Conservation (phyloP, 2,888 invertebrate species). For the Apocheima hispidaria region DNA sequence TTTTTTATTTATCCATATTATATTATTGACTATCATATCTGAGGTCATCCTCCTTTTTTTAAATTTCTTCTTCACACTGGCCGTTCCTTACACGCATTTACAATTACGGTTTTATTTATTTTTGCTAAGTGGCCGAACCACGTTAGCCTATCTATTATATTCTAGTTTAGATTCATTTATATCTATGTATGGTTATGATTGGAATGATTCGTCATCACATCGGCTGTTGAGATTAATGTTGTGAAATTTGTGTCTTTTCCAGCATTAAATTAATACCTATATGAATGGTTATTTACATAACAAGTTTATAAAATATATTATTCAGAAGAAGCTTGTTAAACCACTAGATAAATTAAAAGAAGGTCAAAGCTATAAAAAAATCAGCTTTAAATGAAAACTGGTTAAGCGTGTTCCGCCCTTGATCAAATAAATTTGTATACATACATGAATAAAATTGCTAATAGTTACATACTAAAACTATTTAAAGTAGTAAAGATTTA, state of each 20-base stretch:
- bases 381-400: conserved; percentile 18
- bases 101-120: no score
- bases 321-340: conserved; percentile 16
- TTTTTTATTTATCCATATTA: no score
- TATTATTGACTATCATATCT: no score
- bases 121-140: no score
- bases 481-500: conserved; percentile 3
- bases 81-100: no score
- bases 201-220: background rate
- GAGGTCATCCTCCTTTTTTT: no score
- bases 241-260: background rate
- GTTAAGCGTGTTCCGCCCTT: conserved; percentile 22
- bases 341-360: conserved; percentile 23
- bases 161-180: background rate
- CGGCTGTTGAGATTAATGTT: no score
- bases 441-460: conserved; percentile 12
- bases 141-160: no score
- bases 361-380: conserved; percentile 27
- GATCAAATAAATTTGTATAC: conserved; percentile 9
- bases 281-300: conserved; percentile 3
- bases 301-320: background rate
- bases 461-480: background rate
- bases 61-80: no score
- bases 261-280: background rate
- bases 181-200: background rate